These are phyloP conservation scores for Odontophorus gujanensis DNA, from an alignment of 2,113 vertebrate species.

Conservation along the genomic window DNA sequence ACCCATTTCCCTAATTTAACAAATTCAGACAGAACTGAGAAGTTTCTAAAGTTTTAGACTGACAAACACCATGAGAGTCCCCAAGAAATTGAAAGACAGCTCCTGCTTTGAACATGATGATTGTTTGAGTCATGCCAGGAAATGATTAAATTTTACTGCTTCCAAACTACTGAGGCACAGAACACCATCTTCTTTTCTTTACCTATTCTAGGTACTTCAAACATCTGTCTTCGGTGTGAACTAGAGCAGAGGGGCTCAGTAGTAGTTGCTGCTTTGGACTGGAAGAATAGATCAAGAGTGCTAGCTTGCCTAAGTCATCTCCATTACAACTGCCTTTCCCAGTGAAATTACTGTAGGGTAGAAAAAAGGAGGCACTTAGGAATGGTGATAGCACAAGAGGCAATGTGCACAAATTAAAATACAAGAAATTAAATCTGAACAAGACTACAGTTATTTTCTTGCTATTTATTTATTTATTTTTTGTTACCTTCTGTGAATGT, in stretches of 20 bases:
- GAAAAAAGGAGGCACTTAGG: background rate
- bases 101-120: background rate
- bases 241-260: background rate
- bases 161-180: conserved; percentile 13
- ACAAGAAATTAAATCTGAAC: background rate
- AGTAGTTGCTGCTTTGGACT: background rate
- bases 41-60: conserved; percentile 55
- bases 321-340: background rate
- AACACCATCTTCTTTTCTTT: background rate
- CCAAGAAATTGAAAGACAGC: conserved; percentile 50
- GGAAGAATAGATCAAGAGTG: background rate
- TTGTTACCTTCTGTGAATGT: background rate
- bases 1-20: conserved; percentile 67
- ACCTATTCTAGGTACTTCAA: background rate
- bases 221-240: background rate
- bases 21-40: conserved; percentile 53
- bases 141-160: conserved; percentile 32
- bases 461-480: background rate
- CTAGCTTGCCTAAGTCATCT: background rate
- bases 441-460: background rate
- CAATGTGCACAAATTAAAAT: background rate
- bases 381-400: background rate
- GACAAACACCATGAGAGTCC: conserved; percentile 52
- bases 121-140: conserved; percentile 36
- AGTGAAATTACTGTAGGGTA: background rate